Conservation (phyloP, 1,140 invertebrate species). For the Pseudomyrmex concolor region DNA sequence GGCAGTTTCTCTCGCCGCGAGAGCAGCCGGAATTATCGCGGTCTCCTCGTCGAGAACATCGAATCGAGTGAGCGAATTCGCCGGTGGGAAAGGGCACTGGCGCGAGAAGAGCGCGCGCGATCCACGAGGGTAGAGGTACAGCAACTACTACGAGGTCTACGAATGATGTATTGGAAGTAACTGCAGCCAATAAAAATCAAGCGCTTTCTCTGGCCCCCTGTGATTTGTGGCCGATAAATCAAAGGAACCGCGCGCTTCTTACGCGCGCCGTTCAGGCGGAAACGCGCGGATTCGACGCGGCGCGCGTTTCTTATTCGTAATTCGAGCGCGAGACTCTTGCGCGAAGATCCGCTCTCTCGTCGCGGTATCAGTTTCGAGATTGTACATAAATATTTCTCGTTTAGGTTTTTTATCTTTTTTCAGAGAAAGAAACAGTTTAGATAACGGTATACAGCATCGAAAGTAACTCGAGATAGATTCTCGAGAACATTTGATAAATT, state of each 20-base stretch:
- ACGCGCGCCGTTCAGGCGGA: conserved; percentile 57
- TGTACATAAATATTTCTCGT: too few species aligned
- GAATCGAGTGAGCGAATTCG: conserved; percentile 63
- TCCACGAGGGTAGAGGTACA: conserved; percentile 25
- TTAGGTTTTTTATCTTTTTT: not conserved
- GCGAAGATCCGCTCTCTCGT: too few species aligned
- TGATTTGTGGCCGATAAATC: conserved; percentile 77
- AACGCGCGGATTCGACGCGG: conserved; percentile 36
- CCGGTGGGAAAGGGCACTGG: conserved; percentile 60
- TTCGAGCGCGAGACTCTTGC: conserved; percentile 4
- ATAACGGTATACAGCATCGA: too few species aligned
- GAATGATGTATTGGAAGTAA: conserved; percentile 76
- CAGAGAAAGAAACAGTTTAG: too few species aligned
- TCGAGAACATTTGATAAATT: too few species aligned
- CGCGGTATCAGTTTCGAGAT: too few species aligned
- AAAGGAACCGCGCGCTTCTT: conserved; percentile 67
- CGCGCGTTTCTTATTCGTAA: conserved; percentile 33
- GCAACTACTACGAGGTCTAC: conserved; percentile 16
- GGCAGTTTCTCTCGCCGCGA: conserved; percentile 23
- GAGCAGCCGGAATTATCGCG: conserved; percentile 60
- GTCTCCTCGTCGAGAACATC: conserved; percentile 49
- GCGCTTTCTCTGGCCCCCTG: conserved; percentile 66
- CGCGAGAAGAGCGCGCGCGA: conserved; percentile 47
- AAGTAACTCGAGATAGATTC: too few species aligned
- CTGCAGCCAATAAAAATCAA: conserved; percentile 76